These are phyloP conservation scores for Glaucomys volans DNA, from an alignment of 2,113 vertebrate species.

Conservation along the genomic window DNA sequence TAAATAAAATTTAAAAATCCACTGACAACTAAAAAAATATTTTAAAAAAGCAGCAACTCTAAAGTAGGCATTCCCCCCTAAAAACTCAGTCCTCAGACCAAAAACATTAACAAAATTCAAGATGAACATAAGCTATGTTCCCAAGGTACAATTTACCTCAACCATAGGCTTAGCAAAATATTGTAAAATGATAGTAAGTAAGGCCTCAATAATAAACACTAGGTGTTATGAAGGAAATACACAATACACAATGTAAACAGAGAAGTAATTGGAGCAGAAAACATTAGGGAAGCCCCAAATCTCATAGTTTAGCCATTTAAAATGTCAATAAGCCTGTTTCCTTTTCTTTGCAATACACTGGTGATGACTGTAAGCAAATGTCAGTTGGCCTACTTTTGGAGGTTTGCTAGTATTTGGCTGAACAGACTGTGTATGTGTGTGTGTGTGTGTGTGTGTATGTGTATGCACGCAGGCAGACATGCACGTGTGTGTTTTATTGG, in stretches of 20 bases:
- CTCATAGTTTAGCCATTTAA: slow-evolving; percentile 67
- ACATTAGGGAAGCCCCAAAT: slow-evolving; percentile 62
- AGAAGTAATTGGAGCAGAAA: slow-evolving; percentile 70
- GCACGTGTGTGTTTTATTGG: neutral
- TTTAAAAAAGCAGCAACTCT: slow-evolving; percentile 8
- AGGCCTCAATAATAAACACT: neutral
- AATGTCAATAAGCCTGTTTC: slow-evolving; percentile 70
- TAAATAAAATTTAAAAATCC: too few species aligned
- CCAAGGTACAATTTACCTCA: neutral
- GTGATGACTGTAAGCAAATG: slow-evolving; percentile 64
- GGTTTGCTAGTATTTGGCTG: slow-evolving; percentile 7
- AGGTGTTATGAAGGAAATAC: slow-evolving; percentile 8
- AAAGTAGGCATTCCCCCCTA: neutral
- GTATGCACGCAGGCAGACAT: neutral
- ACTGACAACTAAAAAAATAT: too few species aligned
- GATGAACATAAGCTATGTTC: neutral
- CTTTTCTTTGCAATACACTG: slow-evolving; percentile 53
- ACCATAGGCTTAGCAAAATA: slow-evolving; percentile 36
- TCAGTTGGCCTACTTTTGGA: slow-evolving; percentile 70
- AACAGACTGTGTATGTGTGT: neutral
- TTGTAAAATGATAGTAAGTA: neutral
- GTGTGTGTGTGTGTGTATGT: neutral
- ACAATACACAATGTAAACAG: neutral
- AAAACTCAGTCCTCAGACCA: neutral
- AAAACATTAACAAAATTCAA: neutral